Evolutionary conservation across 1,140 invertebrate species (phyloP).

Genomic region (Branchinecta lindahli): DNA sequence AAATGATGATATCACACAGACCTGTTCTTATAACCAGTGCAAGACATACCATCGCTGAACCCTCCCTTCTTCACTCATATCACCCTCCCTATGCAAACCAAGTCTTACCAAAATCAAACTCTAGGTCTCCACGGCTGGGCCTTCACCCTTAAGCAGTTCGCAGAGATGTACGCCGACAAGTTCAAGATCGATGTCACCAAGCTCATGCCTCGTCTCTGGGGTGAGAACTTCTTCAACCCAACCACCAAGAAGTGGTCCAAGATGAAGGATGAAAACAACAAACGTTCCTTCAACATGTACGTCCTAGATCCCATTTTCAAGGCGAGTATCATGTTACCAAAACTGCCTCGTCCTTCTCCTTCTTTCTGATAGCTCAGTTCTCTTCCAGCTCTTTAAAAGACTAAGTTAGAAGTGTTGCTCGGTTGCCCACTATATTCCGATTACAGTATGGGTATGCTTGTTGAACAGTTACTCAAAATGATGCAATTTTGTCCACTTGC

Average conservation of each 20-base stretch:
- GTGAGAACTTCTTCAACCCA: slow-evolving; percentile 96
- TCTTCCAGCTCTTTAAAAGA: too few relatives aligned
- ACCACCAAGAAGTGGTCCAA: slow-evolving; percentile 97
- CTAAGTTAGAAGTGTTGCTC: too few relatives aligned
- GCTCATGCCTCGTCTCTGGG: slow-evolving; percentile 90
- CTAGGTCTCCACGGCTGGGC: slow-evolving; percentile 91
- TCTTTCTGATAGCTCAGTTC: neutral
- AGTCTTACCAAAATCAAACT: neutral
- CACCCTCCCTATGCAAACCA: too few relatives aligned
- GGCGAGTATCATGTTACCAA: slow-evolving; percentile 32
- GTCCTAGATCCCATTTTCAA: slow-evolving; percentile 98
- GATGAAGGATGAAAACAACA: slow-evolving; percentile 71
- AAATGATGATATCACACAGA: too few relatives aligned
- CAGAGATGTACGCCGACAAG: slow-evolving; percentile 96
- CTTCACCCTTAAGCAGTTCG: slow-evolving; percentile 97
- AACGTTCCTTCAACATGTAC: slow-evolving; percentile 96
- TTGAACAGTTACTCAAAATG: too few relatives aligned
- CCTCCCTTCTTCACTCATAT: too few relatives aligned
- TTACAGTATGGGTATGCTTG: slow-evolving; percentile 10
- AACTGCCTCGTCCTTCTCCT: neutral
- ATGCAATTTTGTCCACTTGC: too few relatives aligned
- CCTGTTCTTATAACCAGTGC: too few relatives aligned
- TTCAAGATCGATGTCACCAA: slow-evolving; percentile 96
- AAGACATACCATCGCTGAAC: too few relatives aligned
- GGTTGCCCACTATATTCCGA: neutral